A percentile compares a stretch with the other conserved stretches of the same genome.
phyloP scores from a whole-genome alignment of 2,797 vertebrate species.

The Mustela erminea region DNA sequence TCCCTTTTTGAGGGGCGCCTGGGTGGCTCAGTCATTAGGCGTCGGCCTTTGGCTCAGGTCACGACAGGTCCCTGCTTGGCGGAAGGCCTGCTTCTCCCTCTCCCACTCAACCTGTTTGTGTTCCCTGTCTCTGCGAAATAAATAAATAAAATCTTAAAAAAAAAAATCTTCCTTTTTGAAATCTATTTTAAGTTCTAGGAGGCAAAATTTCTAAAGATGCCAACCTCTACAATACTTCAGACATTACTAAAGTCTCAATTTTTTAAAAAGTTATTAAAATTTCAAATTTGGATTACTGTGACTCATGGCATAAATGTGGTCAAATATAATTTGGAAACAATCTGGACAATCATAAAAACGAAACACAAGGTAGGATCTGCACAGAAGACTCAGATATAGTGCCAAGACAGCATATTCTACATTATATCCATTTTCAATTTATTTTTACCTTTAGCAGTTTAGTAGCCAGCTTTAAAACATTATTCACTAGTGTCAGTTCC shows the following conservation, averaged over 20 bases:
- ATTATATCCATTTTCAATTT: not conserved
- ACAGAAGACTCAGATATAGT: not conserved
- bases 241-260: not conserved
- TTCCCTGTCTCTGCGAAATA: too few relatives aligned
- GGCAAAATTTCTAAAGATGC: conserved; percentile 20
- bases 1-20: too few relatives aligned
- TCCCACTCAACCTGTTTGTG: too few relatives aligned
- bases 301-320: not conserved
- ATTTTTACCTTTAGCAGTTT: conserved; percentile 96
- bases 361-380: not conserved
- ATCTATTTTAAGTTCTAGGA: conserved; percentile 55
- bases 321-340: conserved; percentile 49
- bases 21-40: too few relatives aligned
- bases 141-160: too few relatives aligned
- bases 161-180: not conserved
- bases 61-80: too few relatives aligned
- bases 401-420: accelerated
- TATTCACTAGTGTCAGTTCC: conserved; percentile 98
- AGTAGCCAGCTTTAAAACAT: conserved; percentile 98
- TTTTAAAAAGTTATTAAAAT: conserved; percentile 40
- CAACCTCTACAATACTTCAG: not conserved
- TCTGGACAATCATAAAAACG: not conserved
- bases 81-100: too few relatives aligned
- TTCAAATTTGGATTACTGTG: conserved; percentile 19
- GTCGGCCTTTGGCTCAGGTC: too few relatives aligned